Percentiles rank a stretch among this genome's conserved stretches.
These are phyloP conservation scores for Gymnobelideus leadbeateri DNA, from an alignment of 2,113 vertebrate genomes.

Conservation along the genomic window DNA sequence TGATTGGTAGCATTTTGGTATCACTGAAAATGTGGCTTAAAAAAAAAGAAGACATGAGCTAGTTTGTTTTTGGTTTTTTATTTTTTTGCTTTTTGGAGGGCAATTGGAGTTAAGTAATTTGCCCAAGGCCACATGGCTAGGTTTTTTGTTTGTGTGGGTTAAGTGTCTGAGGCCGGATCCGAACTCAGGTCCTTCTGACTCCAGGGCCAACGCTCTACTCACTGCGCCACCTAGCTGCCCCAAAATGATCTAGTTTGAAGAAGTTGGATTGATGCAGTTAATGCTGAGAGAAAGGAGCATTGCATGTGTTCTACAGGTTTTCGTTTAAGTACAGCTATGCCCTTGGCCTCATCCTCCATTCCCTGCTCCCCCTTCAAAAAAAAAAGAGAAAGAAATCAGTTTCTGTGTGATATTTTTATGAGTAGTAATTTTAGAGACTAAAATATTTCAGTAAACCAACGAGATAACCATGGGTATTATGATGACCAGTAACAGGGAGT, in stretches of 20 bases:
- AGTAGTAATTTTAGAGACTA: background rate
- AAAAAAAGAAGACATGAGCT: background rate
- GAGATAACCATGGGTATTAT: background rate
- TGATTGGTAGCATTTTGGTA: background rate
- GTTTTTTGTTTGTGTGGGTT: no score
- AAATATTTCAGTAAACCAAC: constrained; percentile 2
- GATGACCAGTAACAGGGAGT: constrained; percentile 28
- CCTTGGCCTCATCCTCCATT: background rate
- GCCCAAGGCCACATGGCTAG: no score
- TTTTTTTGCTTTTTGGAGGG: no score
- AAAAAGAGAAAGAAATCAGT: background rate
- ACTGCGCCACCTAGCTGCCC: no score
- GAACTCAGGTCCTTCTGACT: no score
- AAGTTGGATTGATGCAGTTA: background rate
- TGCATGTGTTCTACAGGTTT: background rate
- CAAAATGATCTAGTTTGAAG: background rate
- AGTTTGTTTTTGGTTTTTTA: no score
- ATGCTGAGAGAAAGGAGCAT: background rate
- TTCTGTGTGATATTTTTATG: constrained; percentile 34
- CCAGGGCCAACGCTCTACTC: no score
- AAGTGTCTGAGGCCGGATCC: no score
- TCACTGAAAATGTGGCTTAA: background rate
- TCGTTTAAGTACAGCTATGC: background rate
- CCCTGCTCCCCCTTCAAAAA: background rate
- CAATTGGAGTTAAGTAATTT: no score